Evolutionary conservation across 1,140 invertebrate species (phyloP), one percentile per base, ranked within the genome.

Genomic region (Calliphora vicina): DNA sequence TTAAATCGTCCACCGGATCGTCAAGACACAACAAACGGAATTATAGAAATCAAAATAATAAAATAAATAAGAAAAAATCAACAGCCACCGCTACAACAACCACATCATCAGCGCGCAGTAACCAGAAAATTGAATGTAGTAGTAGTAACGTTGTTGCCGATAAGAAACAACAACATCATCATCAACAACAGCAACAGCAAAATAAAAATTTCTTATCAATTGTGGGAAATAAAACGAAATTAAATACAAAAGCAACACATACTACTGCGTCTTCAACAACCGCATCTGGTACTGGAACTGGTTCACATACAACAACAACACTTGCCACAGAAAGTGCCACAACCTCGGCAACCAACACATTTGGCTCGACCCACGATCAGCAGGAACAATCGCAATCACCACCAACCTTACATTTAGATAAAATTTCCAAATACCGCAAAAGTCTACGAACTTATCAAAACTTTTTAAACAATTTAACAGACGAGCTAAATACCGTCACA

Each of bases 361-460:
- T 57, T 57, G 50, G 50, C n/a, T 57, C n/a, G 8, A 81, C 8
- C 35, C 50, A 67, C 15, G 23, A 20, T 23, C 82, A 67, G 20
- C 57, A 67, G 27, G 74, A 76, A 42, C 82, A 61, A 15, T 78
- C 73, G 20, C 29, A 17, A 82, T 42, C 83, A 67, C 61, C 82
- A 20, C 17, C 72, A 23, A 42, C 57, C 61, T 25, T 72, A 29
- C 82, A 50, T 57, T 71, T 82, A 17, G 81, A 84, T 73, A 87
- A 86, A 74, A 82, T 82, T 82, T 85, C 82, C 45, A 87, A 87
- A 82, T 85, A 87, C 83, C 85, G 86, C 42, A 87, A 86, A 43
- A 86, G 82, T 82, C 73, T 86, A 80, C 84, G 87, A 12, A 87
- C 86, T 35, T 85, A 85, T 86, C 85, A 86, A 26, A 86, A 84